phyloP scores from a whole-genome alignment of 1,140 invertebrate species.

The Paramacrobiotus metropolitanus region DNA sequence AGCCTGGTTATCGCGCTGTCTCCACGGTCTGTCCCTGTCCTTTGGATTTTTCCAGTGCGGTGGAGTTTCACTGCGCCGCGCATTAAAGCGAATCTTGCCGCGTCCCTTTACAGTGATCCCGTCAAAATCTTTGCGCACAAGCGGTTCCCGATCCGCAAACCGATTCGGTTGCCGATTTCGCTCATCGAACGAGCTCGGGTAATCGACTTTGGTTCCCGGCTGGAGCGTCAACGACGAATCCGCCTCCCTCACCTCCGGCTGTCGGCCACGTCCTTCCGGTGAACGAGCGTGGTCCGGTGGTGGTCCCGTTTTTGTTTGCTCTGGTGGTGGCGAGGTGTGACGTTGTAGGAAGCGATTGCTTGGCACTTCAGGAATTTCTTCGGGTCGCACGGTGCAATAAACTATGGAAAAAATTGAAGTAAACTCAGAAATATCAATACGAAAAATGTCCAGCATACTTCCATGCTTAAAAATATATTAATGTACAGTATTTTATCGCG shows the following conservation, averaged over 20 bases:
- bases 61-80: background rate
- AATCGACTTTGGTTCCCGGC: no score
- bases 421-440: background rate
- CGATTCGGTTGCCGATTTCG: no score
- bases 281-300: no score
- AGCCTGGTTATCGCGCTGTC: no score
- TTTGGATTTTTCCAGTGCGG: background rate
- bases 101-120: background rate
- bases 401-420: background rate
- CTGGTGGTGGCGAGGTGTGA: background rate
- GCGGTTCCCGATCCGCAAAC: no score
- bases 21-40: no score
- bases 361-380: conserved; percentile 1
- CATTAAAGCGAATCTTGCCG: background rate
- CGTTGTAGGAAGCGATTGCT: background rate
- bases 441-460: background rate
- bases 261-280: no score
- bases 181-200: no score
- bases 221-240: no score
- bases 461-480: background rate
- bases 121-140: background rate
- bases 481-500: background rate
- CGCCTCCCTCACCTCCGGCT: no score
- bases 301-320: background rate
- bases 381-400: background rate